A percentile compares a stretch with the other conserved stretches of the same genome.
These are phyloP conservation scores for Chiloscyllium punctatum DNA, from an alignment of 2,797 vertebrate species.

Conservation along the genomic window DNA sequence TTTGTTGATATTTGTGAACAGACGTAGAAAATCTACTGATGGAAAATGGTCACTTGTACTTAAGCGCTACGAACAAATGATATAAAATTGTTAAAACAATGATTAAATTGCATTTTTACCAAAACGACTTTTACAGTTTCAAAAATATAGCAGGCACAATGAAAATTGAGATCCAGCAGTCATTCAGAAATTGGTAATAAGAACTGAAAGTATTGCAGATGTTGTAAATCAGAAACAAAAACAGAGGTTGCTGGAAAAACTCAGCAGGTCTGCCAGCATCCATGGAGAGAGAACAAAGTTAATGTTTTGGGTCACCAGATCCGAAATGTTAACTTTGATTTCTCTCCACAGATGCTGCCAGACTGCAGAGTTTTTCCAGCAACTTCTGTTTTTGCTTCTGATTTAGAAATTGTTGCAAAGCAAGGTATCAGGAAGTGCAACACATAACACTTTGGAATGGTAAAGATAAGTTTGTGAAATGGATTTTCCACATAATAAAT, in stretches of 20 bases:
- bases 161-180: background rate
- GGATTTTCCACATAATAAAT: background rate
- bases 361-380: too few relatives aligned
- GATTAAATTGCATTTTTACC: background rate
- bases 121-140: background rate
- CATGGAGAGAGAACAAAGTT: too few relatives aligned
- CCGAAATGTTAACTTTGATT: too few relatives aligned
- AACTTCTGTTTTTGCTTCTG: too few relatives aligned
- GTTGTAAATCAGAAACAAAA: too few relatives aligned
- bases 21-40: background rate
- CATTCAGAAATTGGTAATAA: background rate
- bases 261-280: too few relatives aligned
- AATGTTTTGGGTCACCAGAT: too few relatives aligned
- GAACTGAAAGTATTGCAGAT: too few relatives aligned
- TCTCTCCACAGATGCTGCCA: too few relatives aligned
- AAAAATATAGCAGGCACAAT: background rate
- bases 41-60: background rate
- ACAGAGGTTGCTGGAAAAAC: too few relatives aligned
- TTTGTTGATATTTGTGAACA: background rate
- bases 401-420: background rate
- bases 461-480: background rate
- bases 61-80: background rate
- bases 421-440: background rate
- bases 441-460: background rate
- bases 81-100: background rate